A percentile compares a stretch with the other conserved stretches of the same genome.
Evolutionary conservation across 1,140 invertebrate genomes (phyloP).

Genomic region (Macrosteles quadrilineatus): DNA sequence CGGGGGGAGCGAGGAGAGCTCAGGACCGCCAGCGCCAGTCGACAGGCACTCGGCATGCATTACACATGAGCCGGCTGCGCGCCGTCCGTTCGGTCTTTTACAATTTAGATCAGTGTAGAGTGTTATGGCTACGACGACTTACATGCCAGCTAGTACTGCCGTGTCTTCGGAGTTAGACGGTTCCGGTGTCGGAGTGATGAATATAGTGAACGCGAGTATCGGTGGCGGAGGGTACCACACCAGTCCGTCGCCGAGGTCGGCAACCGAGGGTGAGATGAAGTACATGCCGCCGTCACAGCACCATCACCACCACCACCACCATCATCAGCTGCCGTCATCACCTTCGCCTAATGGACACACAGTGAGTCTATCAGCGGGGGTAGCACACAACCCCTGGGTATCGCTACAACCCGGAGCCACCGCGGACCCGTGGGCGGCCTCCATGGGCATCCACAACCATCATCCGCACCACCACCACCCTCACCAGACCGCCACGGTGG

Average conservation of each 20-base stretch:
- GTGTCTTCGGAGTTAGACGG: constrained; percentile 71
- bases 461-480: constrained; percentile 65
- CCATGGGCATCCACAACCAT: constrained; percentile 65
- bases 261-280: constrained; percentile 88
- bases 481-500: constrained; percentile 55
- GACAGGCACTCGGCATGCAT: constrained; percentile 58
- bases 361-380: constrained; percentile 56
- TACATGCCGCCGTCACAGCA: constrained; percentile 83
- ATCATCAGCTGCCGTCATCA: constrained; percentile 65
- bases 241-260: constrained; percentile 73
- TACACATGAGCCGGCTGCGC: constrained; percentile 56
- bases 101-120: constrained; percentile 41
- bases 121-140: constrained; percentile 79
- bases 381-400: constrained; percentile 75
- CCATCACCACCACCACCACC: constrained; percentile 72
- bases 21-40: constrained; percentile 47
- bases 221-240: constrained; percentile 63
- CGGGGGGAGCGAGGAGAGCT: constrained; percentile 22
- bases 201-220: constrained; percentile 54
- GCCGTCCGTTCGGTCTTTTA: constrained; percentile 36
- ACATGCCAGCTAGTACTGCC: constrained; percentile 76
- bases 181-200: constrained; percentile 67
- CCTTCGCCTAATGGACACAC: constrained; percentile 62
- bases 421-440: constrained; percentile 75
- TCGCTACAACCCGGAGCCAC: constrained; percentile 67